These are phyloP conservation scores for Albula glossodonta DNA, from an alignment of 2,113 vertebrate species.

Conservation along the genomic window DNA sequence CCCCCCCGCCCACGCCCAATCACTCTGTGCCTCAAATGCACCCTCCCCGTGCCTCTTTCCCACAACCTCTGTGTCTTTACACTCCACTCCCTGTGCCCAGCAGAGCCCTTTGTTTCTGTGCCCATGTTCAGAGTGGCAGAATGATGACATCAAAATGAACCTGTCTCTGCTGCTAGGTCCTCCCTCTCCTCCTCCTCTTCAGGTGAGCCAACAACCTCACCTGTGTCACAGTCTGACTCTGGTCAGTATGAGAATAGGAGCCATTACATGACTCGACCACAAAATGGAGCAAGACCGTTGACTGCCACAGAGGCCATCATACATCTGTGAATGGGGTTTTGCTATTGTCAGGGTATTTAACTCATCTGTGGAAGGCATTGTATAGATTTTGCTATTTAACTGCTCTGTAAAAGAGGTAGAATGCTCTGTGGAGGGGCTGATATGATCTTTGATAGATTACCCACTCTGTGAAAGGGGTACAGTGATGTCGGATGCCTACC, in stretches of 20 bases:
- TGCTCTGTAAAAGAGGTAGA: conserved; percentile 95
- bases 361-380: conserved; percentile 92
- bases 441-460: conserved; percentile 54
- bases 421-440: not conserved
- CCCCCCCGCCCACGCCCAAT: not conserved
- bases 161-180: not conserved
- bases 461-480: conserved; percentile 95
- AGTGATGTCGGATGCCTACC: conserved; percentile 62
- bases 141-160: not conserved
- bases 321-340: conserved; percentile 78
- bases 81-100: not conserved
- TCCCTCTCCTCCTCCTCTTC: not conserved
- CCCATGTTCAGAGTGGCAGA: not conserved
- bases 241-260: not conserved
- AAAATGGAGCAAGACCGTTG: not conserved
- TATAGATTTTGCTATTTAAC: conserved; percentile 62
- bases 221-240: not conserved
- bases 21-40: no score
- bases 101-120: not conserved
- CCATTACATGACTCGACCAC: not conserved
- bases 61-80: not conserved
- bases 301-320: not conserved
- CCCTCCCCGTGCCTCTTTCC: not conserved
- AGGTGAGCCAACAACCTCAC: not conserved
- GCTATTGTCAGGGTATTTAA: not conserved